Evolutionary conservation across 1,140 invertebrate species (phyloP).

Genomic region (Saccostrea cuccullata): DNA sequence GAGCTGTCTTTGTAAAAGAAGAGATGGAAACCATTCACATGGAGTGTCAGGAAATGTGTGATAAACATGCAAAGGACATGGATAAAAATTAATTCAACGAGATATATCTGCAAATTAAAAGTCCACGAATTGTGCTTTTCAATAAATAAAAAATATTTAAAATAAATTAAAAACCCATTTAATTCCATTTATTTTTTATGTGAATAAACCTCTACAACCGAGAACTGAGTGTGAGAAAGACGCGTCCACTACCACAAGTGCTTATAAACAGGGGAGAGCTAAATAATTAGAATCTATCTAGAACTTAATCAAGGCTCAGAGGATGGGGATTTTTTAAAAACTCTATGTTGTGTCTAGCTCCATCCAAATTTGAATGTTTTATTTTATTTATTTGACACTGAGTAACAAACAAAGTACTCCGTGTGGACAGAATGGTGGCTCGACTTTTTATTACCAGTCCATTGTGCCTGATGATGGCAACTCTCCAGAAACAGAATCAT

Average conservation of each 20-base stretch:
- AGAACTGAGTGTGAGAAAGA: slow-evolving; percentile 52
- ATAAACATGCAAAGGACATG: slow-evolving; percentile 67
- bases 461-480: slow-evolving; percentile 46
- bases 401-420: slow-evolving; percentile 76
- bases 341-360: slow-evolving; percentile 75
- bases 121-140: slow-evolving; percentile 77
- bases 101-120: slow-evolving; percentile 65
- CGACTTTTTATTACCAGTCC: slow-evolving; percentile 65
- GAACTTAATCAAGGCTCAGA: slow-evolving; percentile 81
- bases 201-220: no score
- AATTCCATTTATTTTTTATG: no score
- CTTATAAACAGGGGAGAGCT: slow-evolving; percentile 88
- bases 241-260: slow-evolving; percentile 80
- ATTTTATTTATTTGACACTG: slow-evolving; percentile 73
- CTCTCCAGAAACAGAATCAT: slow-evolving; percentile 59
- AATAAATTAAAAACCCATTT: slow-evolving; percentile 65
- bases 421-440: slow-evolving; percentile 64
- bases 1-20: slow-evolving; percentile 80
- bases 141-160: slow-evolving; percentile 77
- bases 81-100: slow-evolving; percentile 60
- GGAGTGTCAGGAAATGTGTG: slow-evolving; percentile 79
- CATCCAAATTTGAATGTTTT: slow-evolving; percentile 63
- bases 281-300: slow-evolving; percentile 82
- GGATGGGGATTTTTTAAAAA: slow-evolving; percentile 72
- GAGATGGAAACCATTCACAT: slow-evolving; percentile 82